These are phyloP conservation scores for Galaxea fascicularis DNA, from an alignment of 92 coral and sea anemone genomes.

Conservation along the genomic window DNA sequence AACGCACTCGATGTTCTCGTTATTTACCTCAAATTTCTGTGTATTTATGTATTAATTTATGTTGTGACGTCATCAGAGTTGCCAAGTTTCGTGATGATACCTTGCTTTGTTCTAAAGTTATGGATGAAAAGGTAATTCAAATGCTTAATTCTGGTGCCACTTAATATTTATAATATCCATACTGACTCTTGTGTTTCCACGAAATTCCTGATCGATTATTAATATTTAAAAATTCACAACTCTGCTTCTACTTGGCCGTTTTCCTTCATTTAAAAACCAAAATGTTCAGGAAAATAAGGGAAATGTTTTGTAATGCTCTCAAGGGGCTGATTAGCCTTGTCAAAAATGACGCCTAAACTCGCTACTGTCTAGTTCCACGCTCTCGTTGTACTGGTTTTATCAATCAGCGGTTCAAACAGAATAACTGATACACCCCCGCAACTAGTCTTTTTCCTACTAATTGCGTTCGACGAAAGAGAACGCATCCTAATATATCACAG, in stretches of 20 bases:
- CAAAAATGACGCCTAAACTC: not conserved
- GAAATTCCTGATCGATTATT: too few relatives aligned
- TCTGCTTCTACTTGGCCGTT: constrained; percentile 34
- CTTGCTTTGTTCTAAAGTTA: constrained; percentile 34
- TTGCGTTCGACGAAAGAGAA: too few relatives aligned
- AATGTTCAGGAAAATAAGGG: constrained; percentile 27
- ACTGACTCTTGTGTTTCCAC: not conserved
- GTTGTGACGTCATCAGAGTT: not conserved
- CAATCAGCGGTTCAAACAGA: too few relatives aligned
- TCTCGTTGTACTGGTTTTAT: too few relatives aligned
- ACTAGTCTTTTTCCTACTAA: too few relatives aligned
- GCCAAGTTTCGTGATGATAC: not conserved
- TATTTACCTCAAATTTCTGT: not conserved
- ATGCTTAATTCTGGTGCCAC: not conserved
- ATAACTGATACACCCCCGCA: too few relatives aligned
- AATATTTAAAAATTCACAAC: constrained; percentile 15
- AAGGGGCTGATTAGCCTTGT: constrained; percentile 1
- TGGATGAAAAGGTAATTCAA: constrained; percentile 26
- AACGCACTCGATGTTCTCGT: too few relatives aligned
- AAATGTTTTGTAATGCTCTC: constrained; percentile 23
- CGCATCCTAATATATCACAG: too few relatives aligned
- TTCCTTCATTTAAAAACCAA: constrained; percentile 35
- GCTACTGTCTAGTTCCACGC: too few relatives aligned
- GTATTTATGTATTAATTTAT: not conserved
- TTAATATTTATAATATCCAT: not conserved